phyloP scores from a whole-genome alignment of 2,888 invertebrate genomes.

The Sialis lutaria region DNA sequence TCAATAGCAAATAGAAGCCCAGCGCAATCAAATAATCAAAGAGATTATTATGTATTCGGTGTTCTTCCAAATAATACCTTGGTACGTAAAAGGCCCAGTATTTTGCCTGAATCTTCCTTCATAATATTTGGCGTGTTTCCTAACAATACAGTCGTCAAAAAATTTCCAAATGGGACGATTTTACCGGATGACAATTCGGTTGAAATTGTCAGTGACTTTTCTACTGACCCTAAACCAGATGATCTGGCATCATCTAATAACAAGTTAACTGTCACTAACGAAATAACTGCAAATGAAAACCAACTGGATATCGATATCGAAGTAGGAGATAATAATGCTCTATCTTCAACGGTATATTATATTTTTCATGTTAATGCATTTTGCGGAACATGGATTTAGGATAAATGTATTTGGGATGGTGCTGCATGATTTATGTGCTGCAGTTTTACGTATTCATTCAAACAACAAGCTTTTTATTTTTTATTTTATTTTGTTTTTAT shows the following conservation, averaged over 20 bases:
- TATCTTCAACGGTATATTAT: too few species aligned
- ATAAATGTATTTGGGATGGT: too few species aligned
- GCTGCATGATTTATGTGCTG: too few species aligned
- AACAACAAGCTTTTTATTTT: too few species aligned
- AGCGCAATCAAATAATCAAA: conserved; percentile 9
- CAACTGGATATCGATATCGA: conserved; percentile 28
- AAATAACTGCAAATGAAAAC: conserved; percentile 28
- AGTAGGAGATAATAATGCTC: too few species aligned
- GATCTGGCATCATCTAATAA: background rate
- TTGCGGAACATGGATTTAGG: too few species aligned
- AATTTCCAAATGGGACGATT: conserved; percentile 63
- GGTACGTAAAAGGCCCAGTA: conserved; percentile 53
- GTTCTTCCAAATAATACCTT: conserved; percentile 64
- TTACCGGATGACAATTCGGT: conserved; percentile 40
- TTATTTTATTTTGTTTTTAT: too few species aligned
- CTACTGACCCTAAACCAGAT: conserved; percentile 1
- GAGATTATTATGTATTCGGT: conserved; percentile 55
- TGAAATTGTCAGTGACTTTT: conserved; percentile 21
- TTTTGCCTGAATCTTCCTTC: conserved; percentile 51
- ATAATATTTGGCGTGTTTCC: conserved; percentile 60
- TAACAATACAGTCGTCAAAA: conserved; percentile 61
- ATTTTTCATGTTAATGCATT: too few species aligned
- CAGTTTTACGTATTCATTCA: too few species aligned
- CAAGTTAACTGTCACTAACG: conserved; percentile 31
- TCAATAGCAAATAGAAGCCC: conserved; percentile 11